A percentile compares a stretch with the other conserved stretches of the same genome.
phyloP scores from a whole-genome alignment of 2,113 vertebrate genomes.

The Prinia subflava region DNA sequence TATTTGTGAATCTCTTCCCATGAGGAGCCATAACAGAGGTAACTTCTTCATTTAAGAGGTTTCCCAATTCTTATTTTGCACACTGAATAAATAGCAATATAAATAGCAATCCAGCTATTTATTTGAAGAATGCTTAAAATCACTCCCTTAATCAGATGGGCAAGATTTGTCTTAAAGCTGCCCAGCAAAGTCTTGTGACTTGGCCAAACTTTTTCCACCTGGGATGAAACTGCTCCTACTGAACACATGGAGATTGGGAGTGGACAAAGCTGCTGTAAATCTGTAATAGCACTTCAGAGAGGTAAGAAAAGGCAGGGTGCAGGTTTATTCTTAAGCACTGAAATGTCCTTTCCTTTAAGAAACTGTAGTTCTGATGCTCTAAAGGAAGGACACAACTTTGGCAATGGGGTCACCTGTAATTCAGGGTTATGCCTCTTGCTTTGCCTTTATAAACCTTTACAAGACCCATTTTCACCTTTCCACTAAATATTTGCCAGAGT shows the following conservation, averaged over 20 bases:
- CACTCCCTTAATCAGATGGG: neutral
- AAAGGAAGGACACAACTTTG: neutral
- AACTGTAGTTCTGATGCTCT: neutral
- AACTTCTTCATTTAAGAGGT: neutral
- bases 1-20: neutral
- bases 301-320: neutral
- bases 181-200: neutral
- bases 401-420: neutral
- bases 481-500: neutral
- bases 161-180: neutral
- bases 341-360: neutral
- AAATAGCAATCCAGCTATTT: neutral
- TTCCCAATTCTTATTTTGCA: neutral
- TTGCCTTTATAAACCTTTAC: neutral
- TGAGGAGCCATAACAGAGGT: neutral
- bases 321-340: neutral
- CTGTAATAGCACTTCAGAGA: neutral
- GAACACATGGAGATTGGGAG: neutral
- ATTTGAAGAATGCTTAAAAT: neutral
- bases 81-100: too few relatives aligned
- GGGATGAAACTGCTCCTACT: neutral
- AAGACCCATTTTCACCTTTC: neutral
- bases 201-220: neutral
- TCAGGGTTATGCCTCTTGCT: neutral
- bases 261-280: neutral